These are phyloP conservation scores for Ochotona princeps DNA, from an alignment of 2,113 vertebrate genomes.

Conservation along the genomic window DNA sequence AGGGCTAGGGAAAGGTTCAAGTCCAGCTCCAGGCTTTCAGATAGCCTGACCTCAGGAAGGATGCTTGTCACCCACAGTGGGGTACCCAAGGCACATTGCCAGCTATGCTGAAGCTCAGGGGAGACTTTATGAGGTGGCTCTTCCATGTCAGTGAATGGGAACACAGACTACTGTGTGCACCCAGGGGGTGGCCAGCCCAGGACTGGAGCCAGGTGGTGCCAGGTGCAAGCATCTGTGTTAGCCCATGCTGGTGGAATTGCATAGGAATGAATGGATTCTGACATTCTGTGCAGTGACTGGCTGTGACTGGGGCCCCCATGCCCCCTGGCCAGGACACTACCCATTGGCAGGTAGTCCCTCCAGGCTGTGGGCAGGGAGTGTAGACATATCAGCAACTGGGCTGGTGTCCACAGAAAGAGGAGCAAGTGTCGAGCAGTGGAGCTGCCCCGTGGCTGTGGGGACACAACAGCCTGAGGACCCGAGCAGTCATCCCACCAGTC, in stretches of 20 bases:
- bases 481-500: no score
- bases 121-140: neutral
- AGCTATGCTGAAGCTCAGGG: neutral
- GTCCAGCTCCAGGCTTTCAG: neutral
- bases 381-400: neutral
- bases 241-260: neutral
- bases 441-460: neutral
- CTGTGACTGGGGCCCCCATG: neutral
- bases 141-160: neutral
- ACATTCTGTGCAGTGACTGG: no score
- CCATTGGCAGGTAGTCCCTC: neutral
- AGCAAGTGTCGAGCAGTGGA: neutral
- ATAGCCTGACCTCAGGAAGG: neutral
- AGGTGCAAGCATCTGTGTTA: no score
- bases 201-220: neutral
- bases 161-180: neutral
- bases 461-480: fast-evolving
- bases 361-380: neutral
- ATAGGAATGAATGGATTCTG: neutral
- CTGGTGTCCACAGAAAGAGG: neutral
- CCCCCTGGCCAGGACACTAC: neutral
- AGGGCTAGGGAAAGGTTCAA: neutral
- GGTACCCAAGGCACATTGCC: neutral
- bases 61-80: neutral
- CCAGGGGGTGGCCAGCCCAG: neutral